A percentile compares a stretch with the other conserved stretches of the same genome.
Conservation (phyloP, 2,888 invertebrate genomes). For the Torymus auratus region DNA sequence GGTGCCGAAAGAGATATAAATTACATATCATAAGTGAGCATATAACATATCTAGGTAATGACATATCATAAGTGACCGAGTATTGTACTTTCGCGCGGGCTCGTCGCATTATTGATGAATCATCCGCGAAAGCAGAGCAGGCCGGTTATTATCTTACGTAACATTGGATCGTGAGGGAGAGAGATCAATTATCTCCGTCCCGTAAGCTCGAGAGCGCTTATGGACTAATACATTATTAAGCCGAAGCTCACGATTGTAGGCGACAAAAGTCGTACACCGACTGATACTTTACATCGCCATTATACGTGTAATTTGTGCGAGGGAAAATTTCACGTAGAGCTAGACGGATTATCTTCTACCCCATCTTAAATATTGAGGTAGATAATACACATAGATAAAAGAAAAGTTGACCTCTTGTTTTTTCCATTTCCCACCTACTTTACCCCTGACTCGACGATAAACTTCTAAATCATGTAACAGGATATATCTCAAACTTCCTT, state of each 20-base stretch:
- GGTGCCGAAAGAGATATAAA: neutral
- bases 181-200: conserved; percentile 5
- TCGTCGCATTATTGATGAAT: conserved; percentile 16
- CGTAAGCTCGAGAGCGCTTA: neutral
- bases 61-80: conserved; percentile 20
- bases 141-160: conserved; percentile 41
- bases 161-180: neutral
- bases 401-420: no score
- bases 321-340: no score
- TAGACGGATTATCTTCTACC: no score
- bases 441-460: no score
- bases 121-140: neutral
- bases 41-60: conserved; percentile 21
- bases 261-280: conserved; percentile 5
- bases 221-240: neutral
- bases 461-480: no score
- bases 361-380: no score
- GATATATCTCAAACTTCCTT: no score
- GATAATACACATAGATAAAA: no score
- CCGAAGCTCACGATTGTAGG: neutral
- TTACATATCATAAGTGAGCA: conserved; percentile 6
- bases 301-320: no score
- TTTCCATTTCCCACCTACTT: no score
- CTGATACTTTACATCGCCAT: no score
- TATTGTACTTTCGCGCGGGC: neutral